A percentile compares a stretch with the other conserved stretches of the same genome.
Evolutionary conservation across 1,140 invertebrate species (phyloP).

Genomic region (Leucophenga varia): DNA sequence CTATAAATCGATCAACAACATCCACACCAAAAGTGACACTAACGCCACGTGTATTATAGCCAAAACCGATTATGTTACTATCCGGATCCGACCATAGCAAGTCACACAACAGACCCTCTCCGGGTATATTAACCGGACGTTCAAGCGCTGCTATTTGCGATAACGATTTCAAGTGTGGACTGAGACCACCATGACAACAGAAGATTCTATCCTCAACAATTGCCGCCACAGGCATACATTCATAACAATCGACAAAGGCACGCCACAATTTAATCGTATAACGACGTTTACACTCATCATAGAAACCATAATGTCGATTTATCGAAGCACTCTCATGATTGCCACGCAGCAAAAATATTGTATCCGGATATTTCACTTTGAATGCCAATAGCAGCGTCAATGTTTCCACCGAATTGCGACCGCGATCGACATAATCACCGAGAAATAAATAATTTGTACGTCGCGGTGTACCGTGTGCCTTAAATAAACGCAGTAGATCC

Average conservation of each 20-base stretch:
- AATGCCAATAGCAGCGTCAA: constrained; percentile 90
- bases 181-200: constrained; percentile 89
- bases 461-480: constrained; percentile 97
- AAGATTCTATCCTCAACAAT: constrained; percentile 96
- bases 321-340: too few relatives aligned
- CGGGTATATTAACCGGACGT: constrained; percentile 85
- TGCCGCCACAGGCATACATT: constrained; percentile 90
- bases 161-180: constrained; percentile 84
- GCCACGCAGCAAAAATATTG: constrained; percentile 79
- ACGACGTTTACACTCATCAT: constrained; percentile 91
- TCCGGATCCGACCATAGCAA: constrained; percentile 97
- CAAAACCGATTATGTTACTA: constrained; percentile 83
- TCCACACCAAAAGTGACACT: constrained; percentile 91
- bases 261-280: constrained; percentile 98
- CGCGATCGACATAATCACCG: constrained; percentile 79
- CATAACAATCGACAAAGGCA: constrained; percentile 93
- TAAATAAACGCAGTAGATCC: constrained; percentile 93
- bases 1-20: constrained; percentile 87
- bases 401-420: constrained; percentile 83
- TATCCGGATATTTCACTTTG: constrained; percentile 86
- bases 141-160: constrained; percentile 85
- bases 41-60: constrained; percentile 91
- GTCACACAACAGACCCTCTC: constrained; percentile 89
- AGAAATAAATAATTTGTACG: constrained; percentile 98
- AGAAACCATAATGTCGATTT: constrained; percentile 90